These are phyloP conservation scores for Silurus meridionalis DNA, from an alignment of 2,113 vertebrate genomes.

Conservation along the genomic window DNA sequence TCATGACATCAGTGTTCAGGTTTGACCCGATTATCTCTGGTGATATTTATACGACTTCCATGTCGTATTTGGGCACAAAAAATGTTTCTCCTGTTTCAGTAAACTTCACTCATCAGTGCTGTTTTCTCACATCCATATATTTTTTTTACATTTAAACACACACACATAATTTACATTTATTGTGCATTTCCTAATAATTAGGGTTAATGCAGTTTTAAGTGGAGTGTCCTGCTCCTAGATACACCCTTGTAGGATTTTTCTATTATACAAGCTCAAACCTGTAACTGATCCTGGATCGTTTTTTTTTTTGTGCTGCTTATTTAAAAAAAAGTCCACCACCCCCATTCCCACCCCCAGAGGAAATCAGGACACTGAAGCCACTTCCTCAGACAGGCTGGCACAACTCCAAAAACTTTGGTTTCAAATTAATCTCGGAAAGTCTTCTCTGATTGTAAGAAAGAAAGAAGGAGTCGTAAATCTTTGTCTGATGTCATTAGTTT, in stretches of 20 bases:
- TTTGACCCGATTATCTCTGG: not conserved
- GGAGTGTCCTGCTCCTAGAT: not conserved
- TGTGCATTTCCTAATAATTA: not conserved
- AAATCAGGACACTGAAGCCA: conserved; percentile 36
- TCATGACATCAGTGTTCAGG: not conserved
- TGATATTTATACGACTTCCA: not conserved
- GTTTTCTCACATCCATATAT: conserved; percentile 1
- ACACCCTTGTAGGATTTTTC: conserved; percentile 8
- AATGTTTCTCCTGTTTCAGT: not conserved
- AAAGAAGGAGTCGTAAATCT: conserved; percentile 10
- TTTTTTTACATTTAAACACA: conserved; percentile 6
- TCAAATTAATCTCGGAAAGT: not conserved
- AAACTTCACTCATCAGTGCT: not conserved
- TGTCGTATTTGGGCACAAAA: not conserved
- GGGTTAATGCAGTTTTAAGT: not conserved
- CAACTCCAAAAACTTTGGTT: conserved; percentile 2
- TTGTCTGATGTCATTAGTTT: not conserved
- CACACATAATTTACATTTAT: conserved; percentile 8
- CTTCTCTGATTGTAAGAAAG: conserved; percentile 8
- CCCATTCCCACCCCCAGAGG: not conserved
- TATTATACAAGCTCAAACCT: not conserved
- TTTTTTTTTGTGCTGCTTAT: not conserved
- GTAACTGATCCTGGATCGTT: conserved; percentile 8
- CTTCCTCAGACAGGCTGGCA: conserved; percentile 33
- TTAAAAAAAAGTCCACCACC: not conserved